Conservation (phyloP, 2,888 invertebrate genomes). For the Liodrosophila aerea region DNA sequence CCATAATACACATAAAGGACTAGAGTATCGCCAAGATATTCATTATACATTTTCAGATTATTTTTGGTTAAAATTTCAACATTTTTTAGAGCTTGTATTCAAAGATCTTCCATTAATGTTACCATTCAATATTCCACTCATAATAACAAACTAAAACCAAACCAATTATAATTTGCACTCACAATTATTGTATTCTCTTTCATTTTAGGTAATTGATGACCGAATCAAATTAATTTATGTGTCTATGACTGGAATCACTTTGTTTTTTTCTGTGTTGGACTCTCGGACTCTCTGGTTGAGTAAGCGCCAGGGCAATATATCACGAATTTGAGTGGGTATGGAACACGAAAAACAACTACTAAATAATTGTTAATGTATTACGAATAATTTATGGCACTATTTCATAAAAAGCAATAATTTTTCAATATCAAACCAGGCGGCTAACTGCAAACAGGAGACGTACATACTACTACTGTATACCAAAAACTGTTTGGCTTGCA, state of each 20-base stretch:
- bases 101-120: not conserved
- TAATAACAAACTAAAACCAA: constrained; percentile 6
- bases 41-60: too few species aligned
- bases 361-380: constrained; percentile 79
- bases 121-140: not conserved
- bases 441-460: constrained; percentile 40
- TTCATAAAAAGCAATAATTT: constrained; percentile 79
- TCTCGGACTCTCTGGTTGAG: constrained; percentile 46
- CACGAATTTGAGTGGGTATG: constrained; percentile 62
- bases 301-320: constrained; percentile 68
- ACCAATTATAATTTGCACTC: constrained; percentile 16
- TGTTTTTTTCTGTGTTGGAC: not conserved
- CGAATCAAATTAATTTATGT: constrained; percentile 67
- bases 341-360: constrained; percentile 68
- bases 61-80: not conserved
- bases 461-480: constrained; percentile 3
- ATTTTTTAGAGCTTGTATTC: not conserved
- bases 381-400: constrained; percentile 78
- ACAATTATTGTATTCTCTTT: constrained; percentile 24
- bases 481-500: constrained; percentile 54
- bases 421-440: constrained; percentile 77
- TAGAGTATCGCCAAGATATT: too few species aligned
- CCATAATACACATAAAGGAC: too few species aligned
- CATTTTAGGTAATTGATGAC: constrained; percentile 73
- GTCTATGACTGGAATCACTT: constrained; percentile 29